These are phyloP conservation scores for Argyresthia albistria DNA, from an alignment of 2,888 invertebrate genomes.

Conservation along the genomic window DNA sequence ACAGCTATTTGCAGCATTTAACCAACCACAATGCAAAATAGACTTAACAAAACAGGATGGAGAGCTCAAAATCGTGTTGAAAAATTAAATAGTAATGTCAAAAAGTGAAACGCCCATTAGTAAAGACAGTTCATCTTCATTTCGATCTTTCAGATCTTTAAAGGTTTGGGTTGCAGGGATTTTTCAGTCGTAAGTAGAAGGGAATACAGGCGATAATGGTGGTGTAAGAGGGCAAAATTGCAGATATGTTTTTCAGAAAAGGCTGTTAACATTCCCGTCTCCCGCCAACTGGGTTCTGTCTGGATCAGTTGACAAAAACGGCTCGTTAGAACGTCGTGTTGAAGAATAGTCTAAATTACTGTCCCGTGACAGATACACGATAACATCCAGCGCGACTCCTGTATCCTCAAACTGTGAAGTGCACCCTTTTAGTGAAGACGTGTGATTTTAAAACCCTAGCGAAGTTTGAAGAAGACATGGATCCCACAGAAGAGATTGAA, in stretches of 20 bases:
- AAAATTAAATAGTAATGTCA: conserved; percentile 2
- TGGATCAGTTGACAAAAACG: conserved; percentile 65
- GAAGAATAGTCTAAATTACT: conserved; percentile 57
- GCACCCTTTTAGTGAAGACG: conserved; percentile 19
- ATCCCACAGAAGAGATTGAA: conserved; percentile 6
- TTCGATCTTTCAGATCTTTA: conserved; percentile 41
- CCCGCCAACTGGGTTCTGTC: conserved; percentile 40
- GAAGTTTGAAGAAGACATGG: conserved; percentile 4
- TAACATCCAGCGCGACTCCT: not conserved
- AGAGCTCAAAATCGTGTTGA: not conserved
- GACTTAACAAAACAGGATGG: not conserved
- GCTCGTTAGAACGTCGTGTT: conserved; percentile 51
- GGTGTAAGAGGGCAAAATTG: conserved; percentile 12
- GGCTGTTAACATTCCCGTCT: conserved; percentile 53
- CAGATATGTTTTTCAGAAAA: conserved; percentile 51
- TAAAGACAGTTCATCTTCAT: conserved; percentile 61
- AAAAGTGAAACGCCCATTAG: conserved; percentile 61
- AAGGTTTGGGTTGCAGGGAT: conserved; percentile 20
- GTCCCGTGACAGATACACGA: conserved; percentile 24
- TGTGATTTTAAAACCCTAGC: not conserved
- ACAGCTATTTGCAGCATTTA: conserved; percentile 68
- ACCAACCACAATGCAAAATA: conserved; percentile 15
- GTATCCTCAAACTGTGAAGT: conserved; percentile 20
- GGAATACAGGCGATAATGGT: conserved; percentile 16
- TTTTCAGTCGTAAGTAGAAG: conserved; percentile 19